phyloP scores from a whole-genome alignment of 1,140 invertebrate genomes.

The Branchinecta lindahli region DNA sequence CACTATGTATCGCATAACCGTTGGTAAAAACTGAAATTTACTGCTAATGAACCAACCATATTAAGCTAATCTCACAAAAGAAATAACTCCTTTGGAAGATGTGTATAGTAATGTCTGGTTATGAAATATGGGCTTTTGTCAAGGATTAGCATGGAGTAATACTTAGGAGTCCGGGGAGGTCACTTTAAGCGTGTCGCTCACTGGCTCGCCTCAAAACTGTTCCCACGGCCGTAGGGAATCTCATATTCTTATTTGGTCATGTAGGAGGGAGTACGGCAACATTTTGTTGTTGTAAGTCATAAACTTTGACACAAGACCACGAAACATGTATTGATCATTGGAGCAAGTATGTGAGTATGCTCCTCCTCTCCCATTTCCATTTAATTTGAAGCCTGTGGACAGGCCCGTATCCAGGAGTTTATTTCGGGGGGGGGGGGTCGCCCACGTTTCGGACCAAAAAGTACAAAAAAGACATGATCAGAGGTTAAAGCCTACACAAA shows the following conservation, averaged over 20 bases:
- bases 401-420: too few species aligned
- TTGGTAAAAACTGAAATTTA: neutral
- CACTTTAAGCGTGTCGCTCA: neutral
- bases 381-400: too few species aligned
- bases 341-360: neutral
- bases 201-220: neutral
- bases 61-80: neutral
- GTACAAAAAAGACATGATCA: too few species aligned
- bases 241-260: neutral
- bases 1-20: too few species aligned
- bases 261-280: neutral
- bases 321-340: neutral
- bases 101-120: neutral
- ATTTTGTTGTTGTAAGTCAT: neutral
- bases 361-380: neutral
- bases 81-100: neutral
- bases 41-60: constrained; percentile 8
- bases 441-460: too few species aligned
- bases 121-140: neutral
- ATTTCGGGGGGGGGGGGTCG: too few species aligned
- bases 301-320: neutral
- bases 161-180: neutral
- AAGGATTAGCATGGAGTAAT: too few species aligned
- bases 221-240: neutral
- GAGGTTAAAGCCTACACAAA: too few species aligned